These are phyloP conservation scores for Takifugu flavidus DNA, from an alignment of 2,113 vertebrate genomes.

Conservation along the genomic window DNA sequence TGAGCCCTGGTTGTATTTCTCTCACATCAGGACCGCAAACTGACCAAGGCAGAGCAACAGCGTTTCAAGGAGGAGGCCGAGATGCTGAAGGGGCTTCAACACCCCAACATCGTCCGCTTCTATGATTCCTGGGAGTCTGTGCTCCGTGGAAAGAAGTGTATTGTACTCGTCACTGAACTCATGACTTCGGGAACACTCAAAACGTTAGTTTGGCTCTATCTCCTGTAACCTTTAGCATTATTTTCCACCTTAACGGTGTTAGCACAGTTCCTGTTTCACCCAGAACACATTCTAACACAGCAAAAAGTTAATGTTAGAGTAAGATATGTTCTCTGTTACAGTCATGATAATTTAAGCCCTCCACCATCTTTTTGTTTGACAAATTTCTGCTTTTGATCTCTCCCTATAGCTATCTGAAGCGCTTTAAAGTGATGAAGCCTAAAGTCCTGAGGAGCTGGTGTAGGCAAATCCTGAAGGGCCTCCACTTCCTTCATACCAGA, in stretches of 20 bases:
- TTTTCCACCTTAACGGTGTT: neutral
- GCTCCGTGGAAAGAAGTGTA: constrained; percentile 90
- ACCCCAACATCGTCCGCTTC: constrained; percentile 94
- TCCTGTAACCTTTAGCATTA: neutral
- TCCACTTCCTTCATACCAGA: constrained; percentile 93
- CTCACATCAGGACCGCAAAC: constrained; percentile 83
- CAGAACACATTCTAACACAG: too few relatives aligned
- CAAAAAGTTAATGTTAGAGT: too few relatives aligned
- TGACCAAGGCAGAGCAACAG: constrained; percentile 90
- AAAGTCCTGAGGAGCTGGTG: constrained; percentile 96
- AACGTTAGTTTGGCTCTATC: constrained; percentile 72
- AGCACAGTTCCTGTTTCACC: neutral
- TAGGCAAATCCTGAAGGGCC: constrained; percentile 91
- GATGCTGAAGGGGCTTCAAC: constrained; percentile 92
- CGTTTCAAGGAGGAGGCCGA: constrained; percentile 94
- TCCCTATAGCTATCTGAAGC: constrained; percentile 86
- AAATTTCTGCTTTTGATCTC: neutral
- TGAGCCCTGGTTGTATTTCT: neutral
- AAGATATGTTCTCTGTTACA: neutral
- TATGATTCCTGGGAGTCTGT: constrained; percentile 93
- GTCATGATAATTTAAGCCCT: neutral
- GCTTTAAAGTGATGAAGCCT: constrained; percentile 98
- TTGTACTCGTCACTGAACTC: constrained; percentile 91
- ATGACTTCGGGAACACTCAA: constrained; percentile 96
- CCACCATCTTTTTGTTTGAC: neutral